Conservation (phyloP, 2,888 invertebrate genomes). For the Campoplex capitator region DNA sequence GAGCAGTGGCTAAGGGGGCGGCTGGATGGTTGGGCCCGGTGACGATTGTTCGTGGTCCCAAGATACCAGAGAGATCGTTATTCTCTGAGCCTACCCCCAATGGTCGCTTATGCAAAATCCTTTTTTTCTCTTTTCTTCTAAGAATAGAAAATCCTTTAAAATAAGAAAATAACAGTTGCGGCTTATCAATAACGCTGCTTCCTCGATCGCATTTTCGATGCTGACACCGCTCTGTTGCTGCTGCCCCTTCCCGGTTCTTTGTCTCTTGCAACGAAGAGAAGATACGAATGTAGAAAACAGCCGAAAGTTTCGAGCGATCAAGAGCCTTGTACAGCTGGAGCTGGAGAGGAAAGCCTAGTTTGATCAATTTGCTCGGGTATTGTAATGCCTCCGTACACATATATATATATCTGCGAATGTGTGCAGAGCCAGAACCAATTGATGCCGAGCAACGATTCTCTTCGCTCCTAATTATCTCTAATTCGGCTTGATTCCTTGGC, state of each 20-base stretch:
- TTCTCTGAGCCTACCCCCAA: neutral
- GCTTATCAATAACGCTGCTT: conserved; percentile 54
- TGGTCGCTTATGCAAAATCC: conserved; percentile 16
- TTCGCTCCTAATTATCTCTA: conserved; percentile 79
- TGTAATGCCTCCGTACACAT: neutral
- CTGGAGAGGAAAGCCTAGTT: conserved; percentile 56
- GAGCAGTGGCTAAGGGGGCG: conserved; percentile 31
- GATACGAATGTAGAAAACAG: conserved; percentile 37
- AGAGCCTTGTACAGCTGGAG: conserved; percentile 18
- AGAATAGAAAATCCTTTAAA: neutral
- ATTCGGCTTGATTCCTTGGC: conserved; percentile 80
- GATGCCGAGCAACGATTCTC: conserved; percentile 73
- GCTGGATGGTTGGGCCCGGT: conserved; percentile 27
- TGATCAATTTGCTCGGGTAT: conserved; percentile 75
- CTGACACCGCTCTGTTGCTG: no score
- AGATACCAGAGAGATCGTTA: conserved; percentile 32
- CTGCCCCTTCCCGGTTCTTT: no score
- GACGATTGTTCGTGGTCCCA: conserved; percentile 47
- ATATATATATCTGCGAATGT: neutral
- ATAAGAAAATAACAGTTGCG: conserved; percentile 58
- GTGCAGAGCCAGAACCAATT: conserved; percentile 69
- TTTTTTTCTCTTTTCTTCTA: neutral
- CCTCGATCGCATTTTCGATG: conserved; percentile 48
- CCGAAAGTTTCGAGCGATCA: neutral
- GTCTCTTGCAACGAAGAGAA: conserved; percentile 34